Evolutionary conservation across 2,113 vertebrate species (phyloP).

Genomic region (Ancistrus triradiatus): DNA sequence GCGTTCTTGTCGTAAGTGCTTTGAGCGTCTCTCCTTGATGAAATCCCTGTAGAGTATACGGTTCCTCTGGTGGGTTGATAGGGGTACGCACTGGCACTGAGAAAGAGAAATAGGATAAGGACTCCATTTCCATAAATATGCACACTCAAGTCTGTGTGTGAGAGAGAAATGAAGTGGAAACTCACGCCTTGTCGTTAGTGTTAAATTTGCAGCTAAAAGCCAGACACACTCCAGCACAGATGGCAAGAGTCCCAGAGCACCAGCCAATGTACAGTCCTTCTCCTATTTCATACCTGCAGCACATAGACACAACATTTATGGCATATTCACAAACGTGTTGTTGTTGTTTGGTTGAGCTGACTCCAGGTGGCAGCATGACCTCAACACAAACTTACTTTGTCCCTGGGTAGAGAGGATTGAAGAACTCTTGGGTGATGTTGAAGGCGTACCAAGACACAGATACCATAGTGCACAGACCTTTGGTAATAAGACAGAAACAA

Average conservation of each 20-base stretch:
- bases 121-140: neutral
- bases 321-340: neutral
- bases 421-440: conserved; percentile 84
- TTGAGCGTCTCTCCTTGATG: conserved; percentile 53
- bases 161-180: conserved; percentile 8
- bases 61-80: conserved; percentile 62
- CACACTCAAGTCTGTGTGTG: too few relatives aligned
- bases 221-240: conserved; percentile 74
- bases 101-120: conserved; percentile 9
- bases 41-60: conserved; percentile 56
- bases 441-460: conserved; percentile 85
- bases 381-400: conserved; percentile 69
- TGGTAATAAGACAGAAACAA: conserved; percentile 15
- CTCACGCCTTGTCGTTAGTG: conserved; percentile 61
- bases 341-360: neutral
- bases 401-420: conserved; percentile 72
- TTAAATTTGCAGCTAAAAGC: conserved; percentile 64
- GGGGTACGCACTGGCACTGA: conserved; percentile 55
- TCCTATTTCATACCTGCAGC: conserved; percentile 80
- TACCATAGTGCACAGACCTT: conserved; percentile 81
- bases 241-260: conserved; percentile 76
- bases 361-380: conserved; percentile 35
- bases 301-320: conserved; percentile 14
- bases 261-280: conserved; percentile 85
- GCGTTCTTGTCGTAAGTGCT: conserved; percentile 69